phyloP scores from a whole-genome alignment of 2,888 invertebrate species.

The Spodoptera exigua region DNA sequence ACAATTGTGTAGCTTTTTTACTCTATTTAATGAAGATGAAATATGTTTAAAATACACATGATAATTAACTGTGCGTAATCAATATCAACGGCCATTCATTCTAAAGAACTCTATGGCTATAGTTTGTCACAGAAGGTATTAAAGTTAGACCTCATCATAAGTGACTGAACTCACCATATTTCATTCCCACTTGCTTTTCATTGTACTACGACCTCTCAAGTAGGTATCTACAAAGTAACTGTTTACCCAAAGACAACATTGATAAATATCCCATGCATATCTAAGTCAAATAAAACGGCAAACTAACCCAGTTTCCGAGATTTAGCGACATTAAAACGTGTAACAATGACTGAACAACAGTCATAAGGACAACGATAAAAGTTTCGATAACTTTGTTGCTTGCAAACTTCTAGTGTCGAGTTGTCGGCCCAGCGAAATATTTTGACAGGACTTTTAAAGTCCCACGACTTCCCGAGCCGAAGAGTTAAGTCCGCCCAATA shows the following conservation, averaged over 20 bases:
- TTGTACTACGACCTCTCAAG: too few species aligned
- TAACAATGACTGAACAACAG: constrained; percentile 46
- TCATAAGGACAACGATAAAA: constrained; percentile 55
- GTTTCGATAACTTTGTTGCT: constrained; percentile 35
- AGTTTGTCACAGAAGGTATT: too few species aligned
- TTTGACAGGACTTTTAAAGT: constrained; percentile 46
- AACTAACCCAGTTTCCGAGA: constrained; percentile 38
- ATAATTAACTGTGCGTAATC: too few species aligned
- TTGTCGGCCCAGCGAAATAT: constrained; percentile 33
- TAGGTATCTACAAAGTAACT: background rate
- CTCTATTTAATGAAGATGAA: too few species aligned
- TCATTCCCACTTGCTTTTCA: too few species aligned
- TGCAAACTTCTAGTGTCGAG: constrained; percentile 5
- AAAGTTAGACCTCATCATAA: too few species aligned
- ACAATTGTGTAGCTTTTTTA: too few species aligned
- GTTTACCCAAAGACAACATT: constrained; percentile 25
- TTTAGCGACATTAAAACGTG: constrained; percentile 51
- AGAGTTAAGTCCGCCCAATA: constrained; percentile 44
- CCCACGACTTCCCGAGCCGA: constrained; percentile 29
- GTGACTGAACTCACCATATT: too few species aligned
- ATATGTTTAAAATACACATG: too few species aligned
- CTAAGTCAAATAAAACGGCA: constrained; percentile 51
- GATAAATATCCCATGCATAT: constrained; percentile 47
- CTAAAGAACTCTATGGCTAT: too few species aligned
- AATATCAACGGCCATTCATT: too few species aligned